Evolutionary conservation across 2,888 invertebrate genomes (phyloP), one percentile per base, ranked within the genome.

Genomic region (Caenorhabditis afra): DNA sequence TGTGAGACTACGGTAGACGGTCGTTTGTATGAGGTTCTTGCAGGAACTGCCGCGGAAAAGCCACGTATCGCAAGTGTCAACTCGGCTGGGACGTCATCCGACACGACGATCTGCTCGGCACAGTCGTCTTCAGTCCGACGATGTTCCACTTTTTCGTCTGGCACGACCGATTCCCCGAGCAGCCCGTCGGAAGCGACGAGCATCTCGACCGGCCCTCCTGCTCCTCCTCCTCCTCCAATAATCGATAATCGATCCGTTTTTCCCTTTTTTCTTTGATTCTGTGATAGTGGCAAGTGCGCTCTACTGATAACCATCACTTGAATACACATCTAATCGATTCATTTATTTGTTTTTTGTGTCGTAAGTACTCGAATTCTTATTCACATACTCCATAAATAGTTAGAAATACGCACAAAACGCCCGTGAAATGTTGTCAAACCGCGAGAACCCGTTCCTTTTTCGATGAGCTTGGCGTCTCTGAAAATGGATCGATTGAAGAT

Each of bases 141-240:
- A 47, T 62, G 14, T 70, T 70, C 39, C 61, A 70, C 22, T 62
- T 70, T n/a, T 39, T 62, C 23, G 70, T 70, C 23, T 70, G 70
- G 70, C 61, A 61, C 16, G 61, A 70, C 1, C 41, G 61, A 1
- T 70, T 52, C 18, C 70, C 70, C 5, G 70, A 70, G 8, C 70
- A 61, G 47, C 70, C 70, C 4, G 49, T 7, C 29, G 29, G 7
- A 7, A 29, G 29, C 29, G 29, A 5, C 29, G 29, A 29, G 29
- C 7, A 5, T 7, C 3, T 29, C 4, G 29, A 29, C 7, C 29
- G 29, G 4, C 29, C 3, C 29, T 39, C 29, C 29, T n/a, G n/a
- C n/a, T n/a, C n/a, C n/a, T n/a, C n/a, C n/a, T n/a, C n/a, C n/a
- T n/a, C n/a, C n/a, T n/a, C n/a, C n/a, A n/a, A n/a, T n/a, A 29